A percentile compares a stretch with the other conserved stretches of the same genome.
phyloP scores from a whole-genome alignment of 2,888 invertebrate species.

The Plemyria rubiginata region DNA sequence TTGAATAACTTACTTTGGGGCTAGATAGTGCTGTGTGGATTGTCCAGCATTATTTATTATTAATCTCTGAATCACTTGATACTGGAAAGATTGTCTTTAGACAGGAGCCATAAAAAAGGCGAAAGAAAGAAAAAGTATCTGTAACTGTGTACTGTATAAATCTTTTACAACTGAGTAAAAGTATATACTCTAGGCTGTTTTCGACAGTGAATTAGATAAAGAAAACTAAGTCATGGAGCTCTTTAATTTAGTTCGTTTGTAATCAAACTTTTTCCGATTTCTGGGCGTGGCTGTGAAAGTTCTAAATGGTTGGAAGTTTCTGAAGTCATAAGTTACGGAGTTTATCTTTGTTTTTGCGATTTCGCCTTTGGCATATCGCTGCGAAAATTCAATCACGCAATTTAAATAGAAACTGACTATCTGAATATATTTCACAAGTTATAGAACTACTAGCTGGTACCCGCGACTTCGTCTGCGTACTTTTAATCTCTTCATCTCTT shows the following conservation, averaged over 20 bases:
- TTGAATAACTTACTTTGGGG: too few species aligned
- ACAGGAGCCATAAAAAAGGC: too few species aligned
- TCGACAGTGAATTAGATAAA: constrained; percentile 4
- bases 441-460: too few species aligned
- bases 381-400: constrained; percentile 33
- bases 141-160: too few species aligned
- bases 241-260: constrained; percentile 37
- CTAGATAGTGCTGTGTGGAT: too few species aligned
- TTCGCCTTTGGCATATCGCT: constrained; percentile 33
- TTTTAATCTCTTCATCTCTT: too few species aligned
- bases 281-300: constrained; percentile 34
- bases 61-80: too few species aligned
- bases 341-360: constrained; percentile 41
- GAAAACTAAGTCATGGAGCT: constrained; percentile 16
- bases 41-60: too few species aligned
- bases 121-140: too few species aligned
- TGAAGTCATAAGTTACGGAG: constrained; percentile 38
- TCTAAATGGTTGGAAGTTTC: constrained; percentile 38
- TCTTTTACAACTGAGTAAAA: neutral
- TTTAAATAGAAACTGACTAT: constrained; percentile 21
- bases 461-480: too few species aligned
- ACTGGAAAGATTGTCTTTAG: too few species aligned
- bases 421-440: neutral
- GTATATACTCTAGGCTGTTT: neutral
- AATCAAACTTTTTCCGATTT: constrained; percentile 46